phyloP scores from a whole-genome alignment of 2,888 invertebrate species.

The Parelbella ahira region DNA sequence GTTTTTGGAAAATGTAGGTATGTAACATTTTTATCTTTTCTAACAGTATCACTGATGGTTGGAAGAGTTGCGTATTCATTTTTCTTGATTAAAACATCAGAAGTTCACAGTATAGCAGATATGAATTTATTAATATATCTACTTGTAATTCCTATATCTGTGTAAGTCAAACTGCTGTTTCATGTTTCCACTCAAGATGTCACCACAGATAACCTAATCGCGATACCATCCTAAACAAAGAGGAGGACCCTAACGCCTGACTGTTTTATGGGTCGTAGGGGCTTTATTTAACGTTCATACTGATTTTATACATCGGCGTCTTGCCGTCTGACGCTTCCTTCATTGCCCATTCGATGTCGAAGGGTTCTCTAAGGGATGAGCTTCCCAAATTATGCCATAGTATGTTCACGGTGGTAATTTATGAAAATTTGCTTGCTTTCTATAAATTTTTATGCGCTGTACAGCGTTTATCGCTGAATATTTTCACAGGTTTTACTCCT shows the following conservation, averaged over 20 bases:
- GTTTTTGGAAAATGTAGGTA: no score
- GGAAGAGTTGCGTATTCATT: no score
- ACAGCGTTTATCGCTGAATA: no score
- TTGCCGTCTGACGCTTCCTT: slow-evolving; percentile 45
- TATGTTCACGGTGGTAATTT: slow-evolving; percentile 23
- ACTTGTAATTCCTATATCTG: no score
- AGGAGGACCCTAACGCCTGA: slow-evolving; percentile 40
- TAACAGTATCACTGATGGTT: no score
- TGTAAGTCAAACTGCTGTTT: neutral
- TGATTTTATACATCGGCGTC: slow-evolving; percentile 70
- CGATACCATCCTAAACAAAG: slow-evolving; percentile 53
- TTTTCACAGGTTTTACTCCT: no score
- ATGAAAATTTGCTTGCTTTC: slow-evolving; percentile 22
- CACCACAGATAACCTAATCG: slow-evolving; percentile 28
- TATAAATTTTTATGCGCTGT: slow-evolving; percentile 19
- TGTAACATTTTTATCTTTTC: no score
- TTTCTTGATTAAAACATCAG: no score
- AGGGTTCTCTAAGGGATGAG: slow-evolving; percentile 32
- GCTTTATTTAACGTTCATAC: slow-evolving; percentile 72
- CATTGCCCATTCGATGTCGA: slow-evolving; percentile 31
- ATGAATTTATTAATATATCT: no score
- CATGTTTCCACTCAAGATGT: slow-evolving; percentile 9
- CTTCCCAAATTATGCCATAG: slow-evolving; percentile 19
- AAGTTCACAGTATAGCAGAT: no score
- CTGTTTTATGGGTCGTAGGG: slow-evolving; percentile 63